phyloP scores from a whole-genome alignment of 2,797 vertebrate genomes.

The Lithobates sylvaticus region DNA sequence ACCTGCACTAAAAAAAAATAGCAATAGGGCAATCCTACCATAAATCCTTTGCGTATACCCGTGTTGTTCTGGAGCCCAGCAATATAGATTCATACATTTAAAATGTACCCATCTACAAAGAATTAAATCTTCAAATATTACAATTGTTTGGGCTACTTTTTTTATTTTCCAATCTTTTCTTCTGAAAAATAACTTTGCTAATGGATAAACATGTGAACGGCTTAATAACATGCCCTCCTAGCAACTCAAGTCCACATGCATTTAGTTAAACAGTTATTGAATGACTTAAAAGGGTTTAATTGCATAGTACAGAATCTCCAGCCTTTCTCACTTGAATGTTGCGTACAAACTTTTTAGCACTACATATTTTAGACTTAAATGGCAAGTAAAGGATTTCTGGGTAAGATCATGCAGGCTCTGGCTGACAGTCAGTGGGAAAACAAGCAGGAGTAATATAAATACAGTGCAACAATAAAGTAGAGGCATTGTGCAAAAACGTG shows the following conservation, averaged over 20 bases:
- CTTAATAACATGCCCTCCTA: background rate
- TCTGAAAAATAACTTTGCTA: background rate
- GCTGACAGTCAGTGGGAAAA: conserved; percentile 37
- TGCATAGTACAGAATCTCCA: conserved; percentile 38
- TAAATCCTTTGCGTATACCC: too few relatives aligned
- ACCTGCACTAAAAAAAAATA: too few relatives aligned
- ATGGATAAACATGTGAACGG: background rate
- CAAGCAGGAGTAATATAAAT: conserved; percentile 32
- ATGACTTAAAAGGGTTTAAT: conserved; percentile 42
- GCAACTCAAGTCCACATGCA: conserved; percentile 23
- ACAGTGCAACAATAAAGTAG: conserved; percentile 27
- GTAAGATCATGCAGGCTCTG: conserved; percentile 40
- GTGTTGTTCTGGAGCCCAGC: background rate
- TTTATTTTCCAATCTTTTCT: background rate
- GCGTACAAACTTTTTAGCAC: conserved; percentile 37
- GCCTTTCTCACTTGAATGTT: conserved; percentile 41
- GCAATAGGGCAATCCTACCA: too few relatives aligned
- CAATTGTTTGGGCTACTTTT: background rate
- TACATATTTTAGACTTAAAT: conserved; percentile 19
- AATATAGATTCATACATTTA: background rate
- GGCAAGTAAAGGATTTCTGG: conserved; percentile 36
- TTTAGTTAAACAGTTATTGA: conserved; percentile 24
- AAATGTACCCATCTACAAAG: background rate
- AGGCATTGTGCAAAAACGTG: conserved; percentile 46
- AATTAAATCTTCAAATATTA: too few relatives aligned